Conservation (phyloP, 2,888 invertebrate species). For the Machimus rusticus region DNA sequence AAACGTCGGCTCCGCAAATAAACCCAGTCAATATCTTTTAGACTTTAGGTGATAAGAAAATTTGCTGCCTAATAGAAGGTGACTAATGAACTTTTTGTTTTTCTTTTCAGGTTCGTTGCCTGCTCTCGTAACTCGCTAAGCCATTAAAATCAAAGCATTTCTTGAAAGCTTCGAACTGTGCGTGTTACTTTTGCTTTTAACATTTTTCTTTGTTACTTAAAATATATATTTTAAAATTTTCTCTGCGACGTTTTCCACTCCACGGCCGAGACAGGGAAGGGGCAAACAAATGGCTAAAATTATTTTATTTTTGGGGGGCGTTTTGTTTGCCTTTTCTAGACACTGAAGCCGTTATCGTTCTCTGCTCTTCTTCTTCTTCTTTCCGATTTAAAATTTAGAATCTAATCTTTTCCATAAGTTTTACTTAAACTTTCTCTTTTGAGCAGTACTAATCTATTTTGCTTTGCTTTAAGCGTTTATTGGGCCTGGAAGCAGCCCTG, state of each 20-base stretch:
- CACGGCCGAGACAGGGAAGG: neutral
- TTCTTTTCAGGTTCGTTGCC: slow-evolving; percentile 46
- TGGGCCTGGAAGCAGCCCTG: neutral
- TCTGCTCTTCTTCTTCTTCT: neutral
- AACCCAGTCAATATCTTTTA: neutral
- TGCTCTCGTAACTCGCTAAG: slow-evolving; percentile 35
- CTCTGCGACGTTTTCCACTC: neutral
- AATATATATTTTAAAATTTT: neutral
- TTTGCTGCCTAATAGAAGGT: neutral
- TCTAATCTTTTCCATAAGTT: neutral
- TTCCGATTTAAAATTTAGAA: neutral
- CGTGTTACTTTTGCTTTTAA: slow-evolving; percentile 28
- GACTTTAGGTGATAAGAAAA: neutral
- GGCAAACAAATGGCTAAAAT: neutral
- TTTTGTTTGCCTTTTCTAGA: neutral
- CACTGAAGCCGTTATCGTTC: neutral
- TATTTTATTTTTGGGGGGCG: neutral
- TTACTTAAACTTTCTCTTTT: neutral
- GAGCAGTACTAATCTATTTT: neutral
- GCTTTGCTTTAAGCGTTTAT: neutral
- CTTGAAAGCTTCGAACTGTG: slow-evolving; percentile 30
- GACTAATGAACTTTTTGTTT: neutral
- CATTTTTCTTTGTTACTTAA: neutral
- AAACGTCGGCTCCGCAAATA: neutral
- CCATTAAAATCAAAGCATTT: slow-evolving; percentile 33